Evolutionary conservation across 1,140 invertebrate species (phyloP), one percentile per base, ranked within the genome.

Genomic region (Caerostris darwini): DNA sequence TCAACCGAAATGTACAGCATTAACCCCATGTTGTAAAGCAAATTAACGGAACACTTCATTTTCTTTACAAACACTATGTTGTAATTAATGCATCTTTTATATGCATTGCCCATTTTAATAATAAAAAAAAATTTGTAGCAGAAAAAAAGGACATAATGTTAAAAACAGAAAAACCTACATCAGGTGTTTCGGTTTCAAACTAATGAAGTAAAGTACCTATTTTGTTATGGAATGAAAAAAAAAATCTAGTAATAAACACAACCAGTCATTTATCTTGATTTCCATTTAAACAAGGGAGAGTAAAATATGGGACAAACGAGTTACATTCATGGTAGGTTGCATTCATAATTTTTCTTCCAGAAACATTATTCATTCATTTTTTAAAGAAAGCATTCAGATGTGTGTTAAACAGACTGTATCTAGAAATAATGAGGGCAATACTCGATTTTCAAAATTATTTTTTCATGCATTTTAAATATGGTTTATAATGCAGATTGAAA

Each of bases 241-340:
- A 88, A 61, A 61, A 50, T 34, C 34, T 34, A 34, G 50, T 59
- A 17, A 53, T 61, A 57, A 56, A 56, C 82, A 83, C n/a, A 34
- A 59, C 2, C 2, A 91, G 77, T 91, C 90, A 57, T 91, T 91
- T 91, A 82, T 91, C 90, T 91, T 91, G 82, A 91, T 91, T 91
- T 82, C 58, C 90, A 81, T 81, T 91, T 91, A 82, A 82, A 14
- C 19, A 91, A 57, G 77, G 56, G 58, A 64, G 34, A 91, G 77
- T 82, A 17, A 82, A 91, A 83, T 91, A 19, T 90, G 87, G 69
- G 90, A 82, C 69, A 82, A 82, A 81, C 57, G 69, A 82, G 69
- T n/a, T 82, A 54, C 67, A 82, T 82, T 82, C 77, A 59, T 82
- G 77, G 90, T 34, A 91, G 69, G 67, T 7, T 54, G 14, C 50